phyloP scores from a whole-genome alignment of 2,797 vertebrate genomes.

The Centropyge bicolor region DNA sequence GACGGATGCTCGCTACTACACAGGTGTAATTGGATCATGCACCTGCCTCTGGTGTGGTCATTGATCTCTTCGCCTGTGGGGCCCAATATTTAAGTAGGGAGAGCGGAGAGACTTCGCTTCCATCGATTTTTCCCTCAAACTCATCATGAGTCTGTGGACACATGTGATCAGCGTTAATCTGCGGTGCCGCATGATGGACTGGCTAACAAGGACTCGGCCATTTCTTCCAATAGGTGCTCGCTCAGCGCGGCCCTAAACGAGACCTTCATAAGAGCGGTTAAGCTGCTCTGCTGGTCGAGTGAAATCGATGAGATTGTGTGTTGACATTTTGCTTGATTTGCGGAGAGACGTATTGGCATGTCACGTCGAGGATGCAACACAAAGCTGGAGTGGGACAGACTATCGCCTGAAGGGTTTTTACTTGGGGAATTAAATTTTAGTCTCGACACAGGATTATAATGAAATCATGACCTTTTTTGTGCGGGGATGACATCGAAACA shows the following conservation, averaged over 20 bases:
- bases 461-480: neutral
- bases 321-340: conserved; percentile 37
- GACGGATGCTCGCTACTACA: conserved; percentile 62
- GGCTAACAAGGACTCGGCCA: conserved; percentile 5
- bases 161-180: conserved; percentile 60
- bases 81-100: conserved; percentile 43
- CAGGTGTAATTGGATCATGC: conserved; percentile 76
- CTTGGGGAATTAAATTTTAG: neutral
- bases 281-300: conserved; percentile 7
- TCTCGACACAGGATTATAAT: neutral
- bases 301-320: conserved; percentile 26
- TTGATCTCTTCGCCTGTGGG: conserved; percentile 63
- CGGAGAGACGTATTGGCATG: neutral
- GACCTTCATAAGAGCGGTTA: neutral
- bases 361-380: neutral
- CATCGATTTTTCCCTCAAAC: conserved; percentile 70
- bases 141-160: conserved; percentile 60
- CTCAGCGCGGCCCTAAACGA: conserved; percentile 20
- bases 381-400: neutral
- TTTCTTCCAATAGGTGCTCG: conserved; percentile 20
- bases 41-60: conserved; percentile 61
- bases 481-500: neutral
- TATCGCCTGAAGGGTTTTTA: neutral
- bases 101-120: conserved; percentile 24
- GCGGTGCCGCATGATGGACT: conserved; percentile 36